These are phyloP conservation scores for Etheostoma nigrum DNA, from an alignment of 2,797 vertebrate species.

Conservation along the genomic window DNA sequence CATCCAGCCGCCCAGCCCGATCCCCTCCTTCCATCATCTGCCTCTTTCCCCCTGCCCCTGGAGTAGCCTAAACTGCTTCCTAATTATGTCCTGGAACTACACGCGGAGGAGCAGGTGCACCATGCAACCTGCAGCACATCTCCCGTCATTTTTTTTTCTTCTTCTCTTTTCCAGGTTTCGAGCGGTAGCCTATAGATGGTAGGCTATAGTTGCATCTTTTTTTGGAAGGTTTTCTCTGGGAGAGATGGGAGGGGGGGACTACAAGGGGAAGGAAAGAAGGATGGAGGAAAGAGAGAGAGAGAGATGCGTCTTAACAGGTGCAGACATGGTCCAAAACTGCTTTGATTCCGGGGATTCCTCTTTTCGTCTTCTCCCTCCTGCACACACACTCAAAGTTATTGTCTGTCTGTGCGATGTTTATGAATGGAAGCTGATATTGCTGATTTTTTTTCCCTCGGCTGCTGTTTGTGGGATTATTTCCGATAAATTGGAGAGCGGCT, in stretches of 20 bases:
- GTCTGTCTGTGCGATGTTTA: constrained; percentile 2
- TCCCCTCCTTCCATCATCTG: constrained; percentile 35
- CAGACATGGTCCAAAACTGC: constrained; percentile 73
- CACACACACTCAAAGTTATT: constrained; percentile 27
- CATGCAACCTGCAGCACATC: constrained; percentile 35
- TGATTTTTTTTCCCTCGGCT: background rate
- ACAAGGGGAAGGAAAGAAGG: constrained; percentile 31
- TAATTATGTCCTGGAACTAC: constrained; percentile 44
- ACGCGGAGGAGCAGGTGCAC: constrained; percentile 59
- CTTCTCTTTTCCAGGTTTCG: constrained; percentile 18
- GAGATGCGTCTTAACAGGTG: constrained; percentile 81
- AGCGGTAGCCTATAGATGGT: background rate
- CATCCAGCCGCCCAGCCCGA: constrained; percentile 8
- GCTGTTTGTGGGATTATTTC: constrained; percentile 11
- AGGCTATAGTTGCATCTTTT: constrained; percentile 15
- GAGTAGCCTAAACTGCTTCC: constrained; percentile 32
- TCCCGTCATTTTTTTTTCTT: background rate
- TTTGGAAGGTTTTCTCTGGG: constrained; percentile 2
- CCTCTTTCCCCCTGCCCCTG: constrained; percentile 10
- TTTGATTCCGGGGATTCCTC: constrained; percentile 36
- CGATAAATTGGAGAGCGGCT: constrained; percentile 22
- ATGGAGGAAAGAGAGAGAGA: constrained; percentile 13
- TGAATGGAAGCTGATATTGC: constrained; percentile 1
- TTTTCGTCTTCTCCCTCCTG: background rate
- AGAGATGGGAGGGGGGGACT: background rate